Evolutionary conservation across 2,797 vertebrate genomes (phyloP), one percentile per base, ranked within the genome.

Genomic region (Muraenolepis orangiensis): DNA sequence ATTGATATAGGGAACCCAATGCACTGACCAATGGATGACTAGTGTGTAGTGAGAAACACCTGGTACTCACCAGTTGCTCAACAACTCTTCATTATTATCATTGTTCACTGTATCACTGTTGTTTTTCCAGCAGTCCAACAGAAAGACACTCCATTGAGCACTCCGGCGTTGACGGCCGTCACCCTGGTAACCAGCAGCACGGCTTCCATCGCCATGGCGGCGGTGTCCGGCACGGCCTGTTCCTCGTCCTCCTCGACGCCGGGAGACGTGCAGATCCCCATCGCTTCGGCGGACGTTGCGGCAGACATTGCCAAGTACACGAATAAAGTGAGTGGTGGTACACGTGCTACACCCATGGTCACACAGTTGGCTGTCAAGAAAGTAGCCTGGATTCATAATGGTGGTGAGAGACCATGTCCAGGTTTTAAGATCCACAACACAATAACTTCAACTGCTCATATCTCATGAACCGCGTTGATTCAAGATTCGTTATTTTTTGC

Each of bases 231-330:
- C 81, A 91, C 94, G 71, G 88, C 71, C 91, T 88, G 91, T 26
- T 82, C 90, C 31, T 87, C 91, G 6, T 86, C 92, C 26, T 91
- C 94, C 0, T 74, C 93, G 75, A 64, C 26, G 57, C 91, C 75
- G n/a, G 91, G 94, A 31, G 96, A 99, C 81, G 84, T 96, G 79
- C 96, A 96, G 81, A 97, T 98, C 69, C 95, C 96, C 83, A 98
- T 95, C 0, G 95, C 96, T 70, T 99, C 97, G 0, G 98, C 97
- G 0, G 97, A 99, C 28, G 96, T 97, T 5, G 98, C 98, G 51
- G 96, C 96, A 30, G 98, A 99, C 82, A 98, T 99, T 36, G 96
- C 97, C 85, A 99, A 98, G 86, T 99, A 99, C 69, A 99, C 98
- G 18, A 98, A 94, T 91, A 99, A 99, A 94, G 98, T 98, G 89